Evolutionary conservation across 2,888 invertebrate species (phyloP).

Genomic region (Priocnemis perturbator): DNA sequence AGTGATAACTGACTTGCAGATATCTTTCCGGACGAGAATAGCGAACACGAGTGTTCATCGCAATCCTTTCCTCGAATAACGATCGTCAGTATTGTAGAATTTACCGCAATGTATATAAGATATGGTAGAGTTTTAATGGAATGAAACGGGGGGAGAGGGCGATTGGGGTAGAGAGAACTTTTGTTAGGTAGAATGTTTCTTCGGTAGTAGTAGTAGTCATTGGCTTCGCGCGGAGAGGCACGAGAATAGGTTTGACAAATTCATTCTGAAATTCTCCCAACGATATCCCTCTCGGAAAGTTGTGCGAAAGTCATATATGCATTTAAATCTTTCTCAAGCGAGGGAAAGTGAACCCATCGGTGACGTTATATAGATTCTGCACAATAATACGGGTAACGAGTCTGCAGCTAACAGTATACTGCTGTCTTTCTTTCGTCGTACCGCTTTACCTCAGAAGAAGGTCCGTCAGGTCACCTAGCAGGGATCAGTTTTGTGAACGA

Average conservation of each 20-base stretch:
- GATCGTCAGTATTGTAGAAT: slow-evolving; percentile 68
- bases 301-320: slow-evolving; percentile 25
- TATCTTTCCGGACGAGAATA: not conserved
- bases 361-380: too few species aligned
- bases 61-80: slow-evolving; percentile 41
- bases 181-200: too few species aligned
- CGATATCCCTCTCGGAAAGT: slow-evolving; percentile 29
- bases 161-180: too few species aligned
- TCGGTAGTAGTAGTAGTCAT: too few species aligned
- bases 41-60: slow-evolving; percentile 11
- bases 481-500: too few species aligned
- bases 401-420: too few species aligned
- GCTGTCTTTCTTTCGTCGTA: too few species aligned
- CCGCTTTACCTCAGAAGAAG: too few species aligned
- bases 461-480: too few species aligned
- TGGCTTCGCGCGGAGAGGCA: too few species aligned
- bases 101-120: slow-evolving; percentile 60
- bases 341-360: slow-evolving; percentile 19
- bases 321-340: slow-evolving; percentile 40
- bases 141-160: not conserved
- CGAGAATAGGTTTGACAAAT: not conserved
- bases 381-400: too few species aligned
- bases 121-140: slow-evolving; percentile 31
- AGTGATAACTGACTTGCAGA: not conserved
- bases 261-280: slow-evolving; percentile 16